phyloP scores from a whole-genome alignment of 2,113 vertebrate genomes.

The Vanacampus margaritifer region DNA sequence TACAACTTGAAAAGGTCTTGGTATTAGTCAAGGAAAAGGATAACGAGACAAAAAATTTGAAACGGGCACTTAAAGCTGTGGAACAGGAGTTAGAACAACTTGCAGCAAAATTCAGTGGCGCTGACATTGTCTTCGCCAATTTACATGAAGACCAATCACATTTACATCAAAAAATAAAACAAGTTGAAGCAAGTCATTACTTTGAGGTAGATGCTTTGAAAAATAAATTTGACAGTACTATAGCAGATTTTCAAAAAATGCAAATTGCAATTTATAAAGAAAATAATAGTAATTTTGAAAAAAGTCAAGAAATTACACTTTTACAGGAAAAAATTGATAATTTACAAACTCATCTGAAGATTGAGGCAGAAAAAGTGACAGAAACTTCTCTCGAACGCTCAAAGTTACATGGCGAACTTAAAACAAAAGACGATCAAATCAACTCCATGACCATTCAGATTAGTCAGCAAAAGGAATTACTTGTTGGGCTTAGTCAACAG shows the following conservation, averaged over 20 bases:
- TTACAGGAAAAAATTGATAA: conserved; percentile 59
- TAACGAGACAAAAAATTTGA: conserved; percentile 55
- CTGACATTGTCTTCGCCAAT: conserved; percentile 29
- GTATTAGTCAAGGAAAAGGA: conserved; percentile 71
- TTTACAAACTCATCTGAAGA: conserved; percentile 52
- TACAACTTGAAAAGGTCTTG: conserved; percentile 72
- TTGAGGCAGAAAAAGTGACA: conserved; percentile 47
- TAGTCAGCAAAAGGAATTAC: conserved; percentile 79
- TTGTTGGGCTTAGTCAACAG: conserved; percentile 77
- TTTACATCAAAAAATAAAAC: conserved; percentile 47
- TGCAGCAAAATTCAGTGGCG: conserved; percentile 37
- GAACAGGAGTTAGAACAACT: conserved; percentile 61
- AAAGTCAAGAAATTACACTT: conserved; percentile 42
- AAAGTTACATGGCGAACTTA: conserved; percentile 50
- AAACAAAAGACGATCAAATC: conserved; percentile 67
- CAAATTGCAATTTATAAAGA: conserved; percentile 53
- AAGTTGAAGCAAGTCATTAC: conserved; percentile 44
- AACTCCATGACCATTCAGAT: conserved; percentile 70
- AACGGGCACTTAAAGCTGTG: conserved; percentile 61
- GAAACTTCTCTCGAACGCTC: conserved; percentile 47
- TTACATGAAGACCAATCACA: conserved; percentile 36
- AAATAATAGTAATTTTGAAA: conserved; percentile 45
- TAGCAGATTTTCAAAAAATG: conserved; percentile 40
- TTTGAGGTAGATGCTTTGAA: conserved; percentile 55
- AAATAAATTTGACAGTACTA: conserved; percentile 45